Percentiles rank a stretch among this genome's conserved stretches.
These are phyloP conservation scores for Epinephelus lanceolatus DNA, from an alignment of 2,113 vertebrate genomes.

Conservation along the genomic window DNA sequence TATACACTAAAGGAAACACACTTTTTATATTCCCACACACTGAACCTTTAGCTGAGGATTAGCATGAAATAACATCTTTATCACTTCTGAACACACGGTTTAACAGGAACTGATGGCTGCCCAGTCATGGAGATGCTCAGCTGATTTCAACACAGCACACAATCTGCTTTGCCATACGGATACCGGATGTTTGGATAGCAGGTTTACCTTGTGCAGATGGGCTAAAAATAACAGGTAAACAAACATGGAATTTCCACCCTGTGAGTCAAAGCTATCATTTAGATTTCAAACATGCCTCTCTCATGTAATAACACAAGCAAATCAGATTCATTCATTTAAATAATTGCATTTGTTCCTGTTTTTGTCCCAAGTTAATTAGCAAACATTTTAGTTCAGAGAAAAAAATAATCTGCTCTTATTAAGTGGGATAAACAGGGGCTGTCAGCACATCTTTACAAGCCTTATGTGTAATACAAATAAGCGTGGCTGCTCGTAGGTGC, in stretches of 20 bases:
- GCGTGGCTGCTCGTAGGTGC: constrained; percentile 57
- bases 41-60: neutral
- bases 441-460: constrained; percentile 73
- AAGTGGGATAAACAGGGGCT: constrained; percentile 63
- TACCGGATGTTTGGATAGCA: constrained; percentile 23
- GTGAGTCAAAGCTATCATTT: constrained; percentile 4
- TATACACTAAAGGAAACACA: no score
- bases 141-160: constrained; percentile 29
- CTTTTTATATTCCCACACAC: no score
- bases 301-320: constrained; percentile 45
- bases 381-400: constrained; percentile 50
- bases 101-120: constrained; percentile 11
- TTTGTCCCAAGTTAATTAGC: constrained; percentile 68
- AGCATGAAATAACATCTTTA: constrained; percentile 5
- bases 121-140: constrained; percentile 1
- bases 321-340: constrained; percentile 61
- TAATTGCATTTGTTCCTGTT: constrained; percentile 65
- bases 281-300: constrained; percentile 31
- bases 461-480: constrained; percentile 73
- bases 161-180: constrained; percentile 51
- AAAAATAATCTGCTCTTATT: constrained; percentile 44
- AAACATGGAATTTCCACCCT: neutral
- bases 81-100: constrained; percentile 41
- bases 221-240: constrained; percentile 23
- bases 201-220: constrained; percentile 39